phyloP scores from a whole-genome alignment of 2,888 invertebrate genomes.

The Heteromyza rotundicornis region DNA sequence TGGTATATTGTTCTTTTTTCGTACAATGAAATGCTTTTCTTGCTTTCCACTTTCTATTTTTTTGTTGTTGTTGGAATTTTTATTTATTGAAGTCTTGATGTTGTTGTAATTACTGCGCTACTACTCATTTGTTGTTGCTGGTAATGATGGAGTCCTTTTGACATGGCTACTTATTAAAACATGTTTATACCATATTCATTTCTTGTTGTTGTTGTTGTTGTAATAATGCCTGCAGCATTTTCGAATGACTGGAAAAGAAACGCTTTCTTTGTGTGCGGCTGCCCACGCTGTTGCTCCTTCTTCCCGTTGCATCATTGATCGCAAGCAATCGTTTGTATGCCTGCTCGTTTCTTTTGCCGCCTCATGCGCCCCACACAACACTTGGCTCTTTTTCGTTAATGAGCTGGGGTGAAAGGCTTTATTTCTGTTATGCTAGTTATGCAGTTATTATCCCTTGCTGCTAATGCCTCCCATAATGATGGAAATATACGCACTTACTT shows the following conservation, averaged over 20 bases:
- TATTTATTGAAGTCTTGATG: background rate
- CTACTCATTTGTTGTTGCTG: constrained; percentile 27
- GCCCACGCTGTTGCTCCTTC: background rate
- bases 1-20: too few relatives aligned
- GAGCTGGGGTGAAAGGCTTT: too few relatives aligned
- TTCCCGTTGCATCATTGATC: background rate
- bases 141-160: constrained; percentile 41
- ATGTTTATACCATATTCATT: background rate
- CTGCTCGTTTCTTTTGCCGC: too few relatives aligned
- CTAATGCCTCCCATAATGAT: too few relatives aligned
- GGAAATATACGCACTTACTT: too few relatives aligned
- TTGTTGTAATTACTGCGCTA: constrained; percentile 13
- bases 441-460: too few relatives aligned
- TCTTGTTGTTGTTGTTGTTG: background rate
- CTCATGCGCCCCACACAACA: too few relatives aligned
- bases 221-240: background rate
- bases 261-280: too few relatives aligned
- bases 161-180: background rate
- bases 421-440: too few relatives aligned
- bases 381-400: background rate
- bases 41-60: background rate
- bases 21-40: too few relatives aligned
- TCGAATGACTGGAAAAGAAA: background rate
- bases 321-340: too few relatives aligned
- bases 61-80: constrained; percentile 33